These are phyloP conservation scores for Drosophila neocordata DNA, from an alignment of 1,140 invertebrate species.

Conservation along the genomic window DNA sequence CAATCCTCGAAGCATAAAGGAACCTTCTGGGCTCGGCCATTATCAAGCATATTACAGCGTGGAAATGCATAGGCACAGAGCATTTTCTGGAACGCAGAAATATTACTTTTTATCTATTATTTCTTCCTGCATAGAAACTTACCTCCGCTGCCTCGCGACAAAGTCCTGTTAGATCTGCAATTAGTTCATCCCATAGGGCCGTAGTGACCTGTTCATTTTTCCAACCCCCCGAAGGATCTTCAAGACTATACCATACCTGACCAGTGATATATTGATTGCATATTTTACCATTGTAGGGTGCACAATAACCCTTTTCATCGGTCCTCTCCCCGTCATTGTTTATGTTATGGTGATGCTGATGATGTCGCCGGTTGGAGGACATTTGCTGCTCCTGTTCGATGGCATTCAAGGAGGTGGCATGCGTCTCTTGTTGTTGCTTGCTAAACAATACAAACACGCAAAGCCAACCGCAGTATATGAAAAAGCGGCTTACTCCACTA, in stretches of 20 bases:
- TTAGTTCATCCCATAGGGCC: constrained; percentile 93
- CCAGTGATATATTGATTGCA: constrained; percentile 91
- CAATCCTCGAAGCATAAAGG: constrained; percentile 96
- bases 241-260: constrained; percentile 91
- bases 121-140: constrained; percentile 19
- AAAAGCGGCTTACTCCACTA: neutral
- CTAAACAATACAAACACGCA: constrained; percentile 67
- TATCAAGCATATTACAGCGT: constrained; percentile 87
- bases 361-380: constrained; percentile 55
- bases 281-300: constrained; percentile 93
- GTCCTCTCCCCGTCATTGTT: constrained; percentile 26
- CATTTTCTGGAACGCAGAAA: constrained; percentile 86
- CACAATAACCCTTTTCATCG: constrained; percentile 88
- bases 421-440: constrained; percentile 25
- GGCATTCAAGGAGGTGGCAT: constrained; percentile 64
- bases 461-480: constrained; percentile 42
- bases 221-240: constrained; percentile 87
- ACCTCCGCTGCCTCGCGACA: constrained; percentile 94
- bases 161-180: constrained; percentile 89
- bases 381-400: constrained; percentile 44
- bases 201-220: constrained; percentile 93
- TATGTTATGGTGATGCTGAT: constrained; percentile 61
- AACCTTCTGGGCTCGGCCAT: constrained; percentile 84
- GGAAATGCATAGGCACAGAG: constrained; percentile 96
- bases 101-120: neutral